Base-by-base conservation (phyloP, 1,140 invertebrate species). In the Wasmannia auropunctata region DNA sequence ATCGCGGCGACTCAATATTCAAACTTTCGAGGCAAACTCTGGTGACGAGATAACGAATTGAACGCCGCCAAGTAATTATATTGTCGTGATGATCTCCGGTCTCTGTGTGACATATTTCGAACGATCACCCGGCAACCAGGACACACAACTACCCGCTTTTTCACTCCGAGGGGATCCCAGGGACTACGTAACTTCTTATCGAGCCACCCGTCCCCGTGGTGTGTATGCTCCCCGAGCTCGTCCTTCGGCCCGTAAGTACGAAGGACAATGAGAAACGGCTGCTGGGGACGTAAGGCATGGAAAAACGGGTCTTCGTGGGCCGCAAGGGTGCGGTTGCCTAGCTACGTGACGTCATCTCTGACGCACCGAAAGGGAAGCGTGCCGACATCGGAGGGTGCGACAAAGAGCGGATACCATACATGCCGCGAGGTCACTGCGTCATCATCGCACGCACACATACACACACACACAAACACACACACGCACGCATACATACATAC, bases 271-370 rank as follows among this genome's bases (percentile, higher is more conserved):
- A 76, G 49, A 62, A 43, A 72, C 54, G 69, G 51, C 40, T 80
- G 70, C 56, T 54, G 72, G 34, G 40, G 22, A 75, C 54, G 74
- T 51, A 80, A 90, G 76, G 88, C 25, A 80, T 90, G 75, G 86
- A 89, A 90, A 90, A 87, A 90, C 51, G 60, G 86, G 22, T 58
- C 80, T 85, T 77, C n/a, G 75, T 88, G 87, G 76, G 81, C 70
- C 86, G 89, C 85, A 87, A 88, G 91, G 90, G 91, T 92, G 90
- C 75, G 88, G 91, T 92, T 92, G 91, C 90, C 85, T 92, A 91
- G 91, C 63, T 89, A 92, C 91, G 90, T 92, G 91, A 92, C 91
- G 90, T 92, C 91, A 92, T 85, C 74, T 74, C 85, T 91, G 87
- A 92, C 91, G 90, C 86, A 91, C 72, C 87, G 58, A 74, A 91